These are phyloP conservation scores for Paramisgurnus dabryanus DNA, from an alignment of 2,113 vertebrate genomes.

Conservation along the genomic window DNA sequence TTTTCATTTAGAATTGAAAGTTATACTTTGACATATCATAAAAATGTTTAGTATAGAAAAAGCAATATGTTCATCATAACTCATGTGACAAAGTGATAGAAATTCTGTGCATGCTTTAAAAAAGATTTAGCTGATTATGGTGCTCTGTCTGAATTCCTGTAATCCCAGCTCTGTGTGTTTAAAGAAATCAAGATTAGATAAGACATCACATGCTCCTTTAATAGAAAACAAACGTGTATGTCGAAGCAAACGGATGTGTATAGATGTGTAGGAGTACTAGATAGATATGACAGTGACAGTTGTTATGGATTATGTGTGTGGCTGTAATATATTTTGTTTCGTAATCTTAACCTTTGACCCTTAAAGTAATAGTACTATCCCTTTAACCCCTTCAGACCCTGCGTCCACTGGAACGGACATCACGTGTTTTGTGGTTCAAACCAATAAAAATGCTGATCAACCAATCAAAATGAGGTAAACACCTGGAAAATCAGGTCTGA, in stretches of 20 bases:
- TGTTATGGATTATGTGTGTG: slow-evolving; percentile 10
- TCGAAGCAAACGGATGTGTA: not conserved
- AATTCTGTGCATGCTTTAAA: not conserved
- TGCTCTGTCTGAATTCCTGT: too few relatives aligned
- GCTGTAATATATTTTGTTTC: not conserved
- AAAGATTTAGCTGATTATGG: too few relatives aligned
- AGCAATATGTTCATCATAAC: too few relatives aligned
- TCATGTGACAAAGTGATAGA: too few relatives aligned
- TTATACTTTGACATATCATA: slow-evolving; percentile 8
- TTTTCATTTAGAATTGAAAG: not conserved
- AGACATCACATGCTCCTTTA: not conserved
- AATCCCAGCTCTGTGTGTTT: not conserved
- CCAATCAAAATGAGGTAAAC: too few relatives aligned
- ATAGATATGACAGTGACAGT: not conserved
- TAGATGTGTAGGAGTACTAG: not conserved
- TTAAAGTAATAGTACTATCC: too few relatives aligned
- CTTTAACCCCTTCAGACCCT: too few relatives aligned
- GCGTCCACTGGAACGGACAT: too few relatives aligned
- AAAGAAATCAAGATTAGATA: slow-evolving; percentile 1
- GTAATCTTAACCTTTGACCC: not conserved
- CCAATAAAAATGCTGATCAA: too few relatives aligned
- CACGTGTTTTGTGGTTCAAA: too few relatives aligned
- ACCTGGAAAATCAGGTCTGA: too few relatives aligned
- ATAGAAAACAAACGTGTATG: not conserved
- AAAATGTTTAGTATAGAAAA: not conserved